These are phyloP conservation scores for Caenorhabditis sulstoni DNA, from an alignment of 2,888 invertebrate species.

Conservation along the genomic window DNA sequence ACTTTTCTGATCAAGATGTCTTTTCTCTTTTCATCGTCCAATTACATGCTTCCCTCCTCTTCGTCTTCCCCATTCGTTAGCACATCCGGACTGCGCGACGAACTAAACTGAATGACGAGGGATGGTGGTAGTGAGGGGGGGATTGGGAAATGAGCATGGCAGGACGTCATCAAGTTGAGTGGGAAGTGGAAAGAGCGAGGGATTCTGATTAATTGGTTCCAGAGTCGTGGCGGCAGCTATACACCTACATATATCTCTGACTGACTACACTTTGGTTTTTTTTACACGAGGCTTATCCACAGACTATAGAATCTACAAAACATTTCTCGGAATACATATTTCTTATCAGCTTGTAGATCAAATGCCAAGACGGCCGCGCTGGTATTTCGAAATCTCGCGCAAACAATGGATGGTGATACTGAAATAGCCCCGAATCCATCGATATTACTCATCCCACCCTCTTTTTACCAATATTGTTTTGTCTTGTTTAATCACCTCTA, in stretches of 20 bases:
- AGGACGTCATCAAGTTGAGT: slow-evolving; percentile 29
- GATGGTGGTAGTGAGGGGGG: not conserved
- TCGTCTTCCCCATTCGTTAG: not conserved
- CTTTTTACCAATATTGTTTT: slow-evolving; percentile 27
- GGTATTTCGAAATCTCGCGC: too few species aligned
- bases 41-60: not conserved
- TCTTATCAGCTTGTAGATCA: too few species aligned
- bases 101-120: too few species aligned
- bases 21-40: not conserved
- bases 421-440: too few species aligned
- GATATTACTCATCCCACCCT: not conserved
- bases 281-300: too few species aligned
- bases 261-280: too few species aligned
- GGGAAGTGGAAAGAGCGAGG: not conserved
- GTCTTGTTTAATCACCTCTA: slow-evolving; percentile 32
- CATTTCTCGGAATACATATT: too few species aligned
- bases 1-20: too few species aligned
- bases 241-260: not conserved
- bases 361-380: too few species aligned
- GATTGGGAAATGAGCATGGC: slow-evolving; percentile 6
- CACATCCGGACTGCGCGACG: not conserved
- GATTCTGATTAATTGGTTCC: slow-evolving; percentile 35
- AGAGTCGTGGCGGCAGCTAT: not conserved
- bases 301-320: too few species aligned
- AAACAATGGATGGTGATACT: too few species aligned